Evolutionary conservation across 2,888 invertebrate genomes (phyloP).

Genomic region (Allophyes oxyacanthae): DNA sequence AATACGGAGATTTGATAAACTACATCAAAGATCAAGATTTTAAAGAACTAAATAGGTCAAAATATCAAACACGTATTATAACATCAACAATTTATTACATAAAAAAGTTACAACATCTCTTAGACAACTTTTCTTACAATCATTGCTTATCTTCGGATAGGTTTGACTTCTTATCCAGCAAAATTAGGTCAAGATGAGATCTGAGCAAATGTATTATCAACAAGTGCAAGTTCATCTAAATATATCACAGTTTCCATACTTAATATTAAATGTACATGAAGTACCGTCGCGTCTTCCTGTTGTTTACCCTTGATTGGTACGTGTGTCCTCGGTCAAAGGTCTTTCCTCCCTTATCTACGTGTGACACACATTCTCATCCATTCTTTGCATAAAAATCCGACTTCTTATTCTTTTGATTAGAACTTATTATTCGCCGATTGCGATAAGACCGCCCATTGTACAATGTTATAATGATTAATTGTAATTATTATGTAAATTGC

Average conservation of each 20-base stretch:
- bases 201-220: conserved; percentile 28
- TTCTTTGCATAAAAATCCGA: no score
- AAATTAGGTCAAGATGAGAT: conserved; percentile 28
- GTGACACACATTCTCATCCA: no score
- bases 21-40: no score
- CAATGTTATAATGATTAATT: no score
- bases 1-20: no score
- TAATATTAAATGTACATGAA: conserved; percentile 35
- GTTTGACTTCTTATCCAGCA: conserved; percentile 12
- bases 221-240: conserved; percentile 36
- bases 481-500: no score
- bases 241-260: conserved; percentile 56
- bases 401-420: no score
- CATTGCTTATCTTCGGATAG: conserved; percentile 1
- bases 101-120: conserved; percentile 26
- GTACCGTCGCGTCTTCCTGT: conserved; percentile 26
- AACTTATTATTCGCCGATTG: no score
- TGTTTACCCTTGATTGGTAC: conserved; percentile 19
- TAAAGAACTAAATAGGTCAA: neutral
- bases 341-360: neutral
- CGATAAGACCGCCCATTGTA: no score
- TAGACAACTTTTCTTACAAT: conserved; percentile 13
- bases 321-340: conserved; percentile 17
- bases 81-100: conserved; percentile 16
- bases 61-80: conserved; percentile 15